These are phyloP conservation scores for Drosophila ercepeae DNA, from an alignment of 1,140 invertebrate species.

Conservation along the genomic window DNA sequence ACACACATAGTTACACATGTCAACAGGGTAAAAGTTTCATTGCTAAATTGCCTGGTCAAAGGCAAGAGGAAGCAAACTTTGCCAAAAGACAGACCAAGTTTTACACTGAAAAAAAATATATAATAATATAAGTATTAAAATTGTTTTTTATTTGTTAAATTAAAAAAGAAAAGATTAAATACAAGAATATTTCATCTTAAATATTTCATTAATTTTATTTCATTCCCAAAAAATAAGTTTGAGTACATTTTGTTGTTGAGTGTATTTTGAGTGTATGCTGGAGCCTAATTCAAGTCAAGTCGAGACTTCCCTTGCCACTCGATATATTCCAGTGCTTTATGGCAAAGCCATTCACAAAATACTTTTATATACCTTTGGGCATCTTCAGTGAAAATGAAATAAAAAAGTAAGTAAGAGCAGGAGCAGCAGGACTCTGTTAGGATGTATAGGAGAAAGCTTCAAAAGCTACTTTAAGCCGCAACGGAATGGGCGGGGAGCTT, in stretches of 20 bases:
- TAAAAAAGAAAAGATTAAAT: no score
- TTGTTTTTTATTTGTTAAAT: no score
- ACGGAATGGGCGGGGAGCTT: neutral
- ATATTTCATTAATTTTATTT: no score
- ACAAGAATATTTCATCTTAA: neutral
- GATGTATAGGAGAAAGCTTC: neutral
- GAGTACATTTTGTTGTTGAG: no score
- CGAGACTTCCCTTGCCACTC: neutral
- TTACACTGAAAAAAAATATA: slow-evolving; percentile 2
- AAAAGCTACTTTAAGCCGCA: neutral
- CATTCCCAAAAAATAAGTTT: neutral
- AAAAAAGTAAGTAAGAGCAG: neutral
- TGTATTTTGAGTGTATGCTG: slow-evolving; percentile 3
- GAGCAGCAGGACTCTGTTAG: neutral
- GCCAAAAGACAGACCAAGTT: slow-evolving; percentile 5
- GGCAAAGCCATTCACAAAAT: slow-evolving; percentile 31
- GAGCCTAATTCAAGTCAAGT: slow-evolving; percentile 16
- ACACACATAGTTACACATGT: slow-evolving; percentile 26
- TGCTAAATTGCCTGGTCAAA: slow-evolving; percentile 50
- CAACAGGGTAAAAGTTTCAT: slow-evolving; percentile 51
- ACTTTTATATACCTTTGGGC: slow-evolving; percentile 32
- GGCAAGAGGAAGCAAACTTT: slow-evolving; percentile 22
- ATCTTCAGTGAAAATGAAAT: slow-evolving; percentile 36
- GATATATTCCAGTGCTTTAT: slow-evolving; percentile 21
- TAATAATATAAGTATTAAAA: no score